phyloP scores from a whole-genome alignment of 2,113 vertebrate species.

The Sinocyclocheilus grahami region DNA sequence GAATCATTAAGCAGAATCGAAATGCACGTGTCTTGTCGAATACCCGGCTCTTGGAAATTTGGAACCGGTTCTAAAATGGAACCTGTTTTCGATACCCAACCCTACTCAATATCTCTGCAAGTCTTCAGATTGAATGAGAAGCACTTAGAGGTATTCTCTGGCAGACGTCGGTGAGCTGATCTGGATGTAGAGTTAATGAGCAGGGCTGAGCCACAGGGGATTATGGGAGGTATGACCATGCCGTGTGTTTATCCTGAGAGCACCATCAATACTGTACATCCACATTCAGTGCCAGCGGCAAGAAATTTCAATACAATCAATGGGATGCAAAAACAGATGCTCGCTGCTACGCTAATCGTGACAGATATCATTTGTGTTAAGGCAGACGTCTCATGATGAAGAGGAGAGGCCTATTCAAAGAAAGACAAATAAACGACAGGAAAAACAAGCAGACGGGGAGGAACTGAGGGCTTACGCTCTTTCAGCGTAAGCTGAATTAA shows the following conservation, averaged over 20 bases:
- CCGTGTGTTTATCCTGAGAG: slow-evolving; percentile 2
- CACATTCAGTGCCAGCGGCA: not conserved
- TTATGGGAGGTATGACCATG: not conserved
- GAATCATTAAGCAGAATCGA: no score
- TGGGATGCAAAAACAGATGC: slow-evolving; percentile 24
- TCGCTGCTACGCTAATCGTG: not conserved
- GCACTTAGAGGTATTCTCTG: not conserved
- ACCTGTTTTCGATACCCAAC: no score
- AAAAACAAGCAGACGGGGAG: not conserved
- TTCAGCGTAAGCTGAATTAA: slow-evolving; percentile 23
- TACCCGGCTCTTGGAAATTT: no score
- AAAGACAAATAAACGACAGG: slow-evolving; percentile 31
- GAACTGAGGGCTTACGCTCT: slow-evolving; percentile 30
- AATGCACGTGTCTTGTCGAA: no score
- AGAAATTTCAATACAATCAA: slow-evolving; percentile 4
- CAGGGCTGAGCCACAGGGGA: not conserved
- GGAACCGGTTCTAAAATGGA: no score
- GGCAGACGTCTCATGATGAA: slow-evolving; percentile 24
- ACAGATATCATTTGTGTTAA: slow-evolving; percentile 18
- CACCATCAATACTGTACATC: not conserved
- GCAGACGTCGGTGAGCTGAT: not conserved
- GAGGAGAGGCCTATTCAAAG: not conserved
- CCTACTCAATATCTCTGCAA: not conserved
- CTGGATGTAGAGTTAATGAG: not conserved
- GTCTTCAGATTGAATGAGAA: not conserved